Evolutionary conservation across 2,888 invertebrate species (phyloP), one percentile per base, ranked within the genome.

Genomic region (Rotaria macrura): DNA sequence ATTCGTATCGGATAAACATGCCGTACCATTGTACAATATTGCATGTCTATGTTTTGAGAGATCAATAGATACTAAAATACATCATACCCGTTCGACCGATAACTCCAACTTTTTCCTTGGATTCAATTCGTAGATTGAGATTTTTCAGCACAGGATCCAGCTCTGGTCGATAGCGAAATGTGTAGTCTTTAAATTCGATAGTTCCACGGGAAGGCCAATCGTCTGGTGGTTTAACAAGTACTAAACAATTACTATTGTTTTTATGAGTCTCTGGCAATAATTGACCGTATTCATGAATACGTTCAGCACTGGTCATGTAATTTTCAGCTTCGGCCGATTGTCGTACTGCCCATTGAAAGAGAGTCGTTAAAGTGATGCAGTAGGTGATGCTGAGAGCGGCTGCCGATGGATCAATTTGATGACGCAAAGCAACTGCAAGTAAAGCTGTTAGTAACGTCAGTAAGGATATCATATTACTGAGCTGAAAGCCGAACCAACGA

Each of bases 401-500:
- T 23, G 55, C 55, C 9, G 55, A 20, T 23, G 55, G 55, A 23
- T 23, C 17, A n/a, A 55, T 25, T 55, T 55, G 55, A 55, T 55
- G 55, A n/a, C 55, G 55, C 2, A 55, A 55, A 23, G 25, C 17
- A 5, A 55, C 55, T 55, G 55, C 55, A 55, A 55, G 55, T 23
- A 55, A 6, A 23, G 55, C 25, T 12, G 55, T 55, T 6, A 55
- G 7, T 10, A 55, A 55, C 25, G 25, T 20, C 25, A 55, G 55
- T 23, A 55, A 55, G 25, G 23, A 55, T 25, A 55, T 23, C 20
- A 55, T 25, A 20, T 9, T 92, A 90, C 98, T 98, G 88, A 98
- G 91, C 93, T 95, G 95, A 89, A 96, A 95, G 0, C 96, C 97
- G 89, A 98, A 96, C 88, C 97, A 96, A 87, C 97, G 93, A 34